phyloP scores from a whole-genome alignment of 2,113 vertebrate species.

The Aplodontia rufa region DNA sequence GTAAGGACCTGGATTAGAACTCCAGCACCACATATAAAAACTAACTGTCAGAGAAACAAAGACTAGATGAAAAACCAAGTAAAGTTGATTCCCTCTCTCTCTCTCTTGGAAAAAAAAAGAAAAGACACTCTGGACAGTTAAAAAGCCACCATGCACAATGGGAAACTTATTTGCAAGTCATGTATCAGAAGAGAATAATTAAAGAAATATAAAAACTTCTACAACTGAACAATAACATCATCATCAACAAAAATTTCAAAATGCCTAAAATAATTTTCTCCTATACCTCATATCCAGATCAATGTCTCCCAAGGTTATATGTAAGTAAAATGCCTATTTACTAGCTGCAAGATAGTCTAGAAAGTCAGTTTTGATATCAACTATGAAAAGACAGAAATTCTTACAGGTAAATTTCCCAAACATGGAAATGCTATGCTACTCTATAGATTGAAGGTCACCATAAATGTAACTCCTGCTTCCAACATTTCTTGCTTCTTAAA shows the following conservation, averaged over 20 bases:
- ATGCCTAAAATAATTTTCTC: neutral
- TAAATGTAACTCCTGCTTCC: neutral
- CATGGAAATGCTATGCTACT: neutral
- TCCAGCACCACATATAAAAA: no score
- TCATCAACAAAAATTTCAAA: neutral
- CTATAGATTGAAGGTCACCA: neutral
- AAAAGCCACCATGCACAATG: neutral
- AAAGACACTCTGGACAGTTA: neutral
- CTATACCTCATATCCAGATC: neutral
- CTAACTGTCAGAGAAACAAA: no score
- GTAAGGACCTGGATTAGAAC: no score
- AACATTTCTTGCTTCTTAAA: neutral
- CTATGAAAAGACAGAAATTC: neutral
- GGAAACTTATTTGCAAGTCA: neutral
- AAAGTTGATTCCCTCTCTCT: no score
- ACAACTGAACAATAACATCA: neutral
- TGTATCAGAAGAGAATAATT: neutral
- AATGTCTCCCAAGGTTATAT: neutral
- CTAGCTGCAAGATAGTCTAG: neutral
- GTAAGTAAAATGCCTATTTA: neutral
- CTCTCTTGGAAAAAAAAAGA: no score
- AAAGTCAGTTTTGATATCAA: neutral
- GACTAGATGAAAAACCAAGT: no score
- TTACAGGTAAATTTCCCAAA: neutral
- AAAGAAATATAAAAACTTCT: neutral